A percentile compares a stretch with the other conserved stretches of the same genome.
Conservation (phyloP, 2,888 invertebrate species). For the Eupithecia centaureata region DNA sequence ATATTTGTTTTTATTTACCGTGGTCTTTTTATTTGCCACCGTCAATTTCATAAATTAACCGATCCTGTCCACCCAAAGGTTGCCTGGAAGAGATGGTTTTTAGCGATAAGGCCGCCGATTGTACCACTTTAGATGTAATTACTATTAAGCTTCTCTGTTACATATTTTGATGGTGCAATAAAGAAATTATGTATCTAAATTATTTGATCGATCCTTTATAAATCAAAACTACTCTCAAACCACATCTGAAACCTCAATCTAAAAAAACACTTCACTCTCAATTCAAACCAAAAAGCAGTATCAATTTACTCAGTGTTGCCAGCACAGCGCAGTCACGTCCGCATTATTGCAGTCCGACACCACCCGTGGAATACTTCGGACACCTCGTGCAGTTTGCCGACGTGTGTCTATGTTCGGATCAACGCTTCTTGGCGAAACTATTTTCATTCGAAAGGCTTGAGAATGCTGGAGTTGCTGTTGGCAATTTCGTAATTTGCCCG, state of each 20-base stretch:
- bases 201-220: background rate
- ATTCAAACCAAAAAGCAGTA: constrained; percentile 19
- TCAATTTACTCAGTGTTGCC: constrained; percentile 30
- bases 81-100: too few species aligned
- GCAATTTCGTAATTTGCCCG: constrained; percentile 28
- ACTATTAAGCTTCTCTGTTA: too few species aligned
- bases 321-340: constrained; percentile 47
- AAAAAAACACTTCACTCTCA: background rate
- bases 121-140: too few species aligned
- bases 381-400: constrained; percentile 36
- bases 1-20: too few species aligned
- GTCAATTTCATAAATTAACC: too few species aligned
- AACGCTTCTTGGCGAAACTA: constrained; percentile 35
- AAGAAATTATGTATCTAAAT: too few species aligned
- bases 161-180: too few species aligned
- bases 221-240: background rate
- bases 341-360: constrained; percentile 47
- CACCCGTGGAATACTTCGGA: constrained; percentile 38
- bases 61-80: too few species aligned
- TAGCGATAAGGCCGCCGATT: too few species aligned
- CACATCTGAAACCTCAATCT: background rate
- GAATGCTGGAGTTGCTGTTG: constrained; percentile 27
- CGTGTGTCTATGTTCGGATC: constrained; percentile 39
- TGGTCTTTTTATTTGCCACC: too few species aligned
- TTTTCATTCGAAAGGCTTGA: constrained; percentile 36